Base-by-base conservation (phyloP, 2,888 invertebrate genomes). In the Oscheius myriophilus region DNA sequence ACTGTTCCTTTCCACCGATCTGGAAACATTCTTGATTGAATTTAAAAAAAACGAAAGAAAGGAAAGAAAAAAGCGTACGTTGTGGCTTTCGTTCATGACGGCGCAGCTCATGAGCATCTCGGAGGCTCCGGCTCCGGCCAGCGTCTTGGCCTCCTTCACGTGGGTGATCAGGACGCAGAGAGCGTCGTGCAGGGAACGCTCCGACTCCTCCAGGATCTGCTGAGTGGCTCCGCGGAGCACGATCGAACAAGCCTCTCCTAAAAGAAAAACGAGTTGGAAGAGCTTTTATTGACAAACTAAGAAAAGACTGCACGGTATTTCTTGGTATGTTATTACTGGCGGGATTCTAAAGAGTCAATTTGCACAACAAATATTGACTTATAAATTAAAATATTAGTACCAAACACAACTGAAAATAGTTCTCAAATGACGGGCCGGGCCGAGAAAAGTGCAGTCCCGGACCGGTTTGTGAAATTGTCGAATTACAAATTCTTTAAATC, bases 31-130 rank as follows among this genome's bases (percentile, higher is more conserved):
- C n/a, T 46, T 46, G 18, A 43, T 43, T 12, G 14, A 11, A 43
- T 43, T 21, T 18, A 51, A 23, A 51, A 21, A 7, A 51, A 2
- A 9, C 12, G 21, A 1, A n/a, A 51, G 18, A 18, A 25, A 12
- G 3, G 23, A 18, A 23, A 53, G 9, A 18, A 11, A n/a, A 18
- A 39, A 9, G 41, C 57, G 52, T 33, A 76, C 73, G 69, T 85
- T 85, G 55, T 81, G 83, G 33, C 78, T 76, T 69, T 83, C 84
- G 41, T 73, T 72, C 42, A 76, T 71, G 21, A 95, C 94, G 21
- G 96, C 96, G 66, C 92, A 92, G 21, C 97, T 93, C 98, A 99
- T 98, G 77, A 96, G 89, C 90, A 96, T 94, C 89, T 98, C 98
- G 73, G 94, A 92, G 83, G 95, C 94, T 75, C 93, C 93, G 89